phyloP scores from a whole-genome alignment of 2,113 vertebrate genomes.

The Oophaga pumilio region DNA sequence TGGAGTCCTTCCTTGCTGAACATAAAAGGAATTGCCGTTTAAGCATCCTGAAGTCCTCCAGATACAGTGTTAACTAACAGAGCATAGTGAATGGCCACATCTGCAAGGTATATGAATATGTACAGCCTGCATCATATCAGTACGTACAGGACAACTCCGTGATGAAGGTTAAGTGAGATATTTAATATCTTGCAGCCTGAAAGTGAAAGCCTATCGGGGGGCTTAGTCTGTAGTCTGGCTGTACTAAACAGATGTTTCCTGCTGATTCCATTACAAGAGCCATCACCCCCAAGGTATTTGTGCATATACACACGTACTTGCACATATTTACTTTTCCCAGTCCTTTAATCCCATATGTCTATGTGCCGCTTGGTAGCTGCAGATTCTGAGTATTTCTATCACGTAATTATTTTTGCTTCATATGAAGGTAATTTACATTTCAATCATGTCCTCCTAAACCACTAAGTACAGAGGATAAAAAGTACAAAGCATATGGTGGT shows the following conservation, averaged over 20 bases:
- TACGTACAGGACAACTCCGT: neutral
- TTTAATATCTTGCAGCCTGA: neutral
- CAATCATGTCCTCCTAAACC: neutral
- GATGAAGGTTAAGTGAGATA: neutral
- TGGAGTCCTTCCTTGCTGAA: conserved; percentile 33
- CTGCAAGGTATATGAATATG: conserved; percentile 20
- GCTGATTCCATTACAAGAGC: conserved; percentile 28
- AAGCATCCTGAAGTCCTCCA: conserved; percentile 37
- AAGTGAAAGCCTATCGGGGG: neutral
- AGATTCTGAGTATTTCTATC: neutral
- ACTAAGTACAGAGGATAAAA: neutral
- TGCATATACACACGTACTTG: conserved; percentile 9
- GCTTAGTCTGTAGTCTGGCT: conserved; percentile 1
- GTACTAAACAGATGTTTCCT: conserved; percentile 43
- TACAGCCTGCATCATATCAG: neutral
- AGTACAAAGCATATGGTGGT: conserved; percentile 15
- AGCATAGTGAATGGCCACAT: neutral
- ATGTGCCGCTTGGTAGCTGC: neutral
- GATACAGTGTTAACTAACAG: conserved; percentile 22
- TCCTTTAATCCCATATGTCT: neutral
- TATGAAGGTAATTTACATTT: neutral
- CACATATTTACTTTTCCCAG: neutral
- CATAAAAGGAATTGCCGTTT: conserved; percentile 60
- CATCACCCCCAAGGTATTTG: conserved; percentile 29
- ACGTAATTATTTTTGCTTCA: neutral